A percentile compares a stretch with the other conserved stretches of the same genome.
These are phyloP conservation scores for Callospermophilus lateralis DNA, from an alignment of 2,113 vertebrate species.

Conservation along the genomic window DNA sequence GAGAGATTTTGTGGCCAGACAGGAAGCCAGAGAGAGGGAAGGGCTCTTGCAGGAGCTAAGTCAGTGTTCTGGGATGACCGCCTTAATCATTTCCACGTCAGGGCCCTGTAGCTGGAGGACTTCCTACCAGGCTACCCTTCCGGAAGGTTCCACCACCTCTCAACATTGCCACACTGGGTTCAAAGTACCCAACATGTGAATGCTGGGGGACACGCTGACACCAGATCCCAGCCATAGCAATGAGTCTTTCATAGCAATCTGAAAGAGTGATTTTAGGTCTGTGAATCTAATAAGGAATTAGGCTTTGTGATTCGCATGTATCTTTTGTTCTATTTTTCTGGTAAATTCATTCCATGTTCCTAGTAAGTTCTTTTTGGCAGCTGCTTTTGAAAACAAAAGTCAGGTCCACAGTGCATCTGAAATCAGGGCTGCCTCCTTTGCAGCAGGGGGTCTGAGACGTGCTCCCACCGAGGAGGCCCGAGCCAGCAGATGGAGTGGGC, in stretches of 20 bases:
- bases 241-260: fast-evolving
- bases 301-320: background rate
- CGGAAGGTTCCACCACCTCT: background rate
- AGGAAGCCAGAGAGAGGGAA: background rate
- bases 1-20: too few species aligned
- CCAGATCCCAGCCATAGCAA: background rate
- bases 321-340: background rate
- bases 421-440: background rate
- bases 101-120: background rate
- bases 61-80: background rate
- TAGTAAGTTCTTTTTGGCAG: background rate
- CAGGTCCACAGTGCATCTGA: background rate
- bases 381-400: background rate
- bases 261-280: background rate
- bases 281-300: background rate
- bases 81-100: background rate
- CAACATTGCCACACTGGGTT: background rate
- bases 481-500: too few species aligned
- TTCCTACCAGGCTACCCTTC: background rate
- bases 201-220: background rate
- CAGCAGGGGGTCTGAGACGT: background rate
- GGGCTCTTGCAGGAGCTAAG: background rate
- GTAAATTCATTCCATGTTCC: background rate
- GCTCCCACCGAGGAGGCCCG: fast-evolving
- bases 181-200: background rate